Evolutionary conservation across 2,888 invertebrate species (phyloP).

Genomic region (Ectobius pallidus): DNA sequence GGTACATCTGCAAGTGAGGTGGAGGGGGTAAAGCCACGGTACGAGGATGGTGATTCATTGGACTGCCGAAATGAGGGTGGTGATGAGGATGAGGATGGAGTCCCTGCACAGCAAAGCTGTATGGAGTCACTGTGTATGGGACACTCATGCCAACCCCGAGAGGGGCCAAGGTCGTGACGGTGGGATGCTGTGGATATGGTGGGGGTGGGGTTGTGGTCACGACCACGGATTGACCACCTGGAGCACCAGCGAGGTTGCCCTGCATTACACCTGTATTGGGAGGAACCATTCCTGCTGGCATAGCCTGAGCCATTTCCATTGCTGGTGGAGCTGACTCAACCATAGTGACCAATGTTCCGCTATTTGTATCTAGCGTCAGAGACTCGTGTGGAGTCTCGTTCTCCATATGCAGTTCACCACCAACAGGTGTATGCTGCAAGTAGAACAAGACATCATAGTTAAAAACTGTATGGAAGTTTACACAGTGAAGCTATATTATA

Average conservation of each 20-base stretch:
- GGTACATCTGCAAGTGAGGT: constrained; percentile 61
- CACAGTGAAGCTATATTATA: too few species aligned
- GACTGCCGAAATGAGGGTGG: constrained; percentile 52
- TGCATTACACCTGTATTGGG: constrained; percentile 8
- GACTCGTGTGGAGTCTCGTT: constrained; percentile 67
- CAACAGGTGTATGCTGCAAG: constrained; percentile 66
- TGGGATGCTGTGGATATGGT: constrained; percentile 55
- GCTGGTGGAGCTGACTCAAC: constrained; percentile 56
- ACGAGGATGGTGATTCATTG: constrained; percentile 54
- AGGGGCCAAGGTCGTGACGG: constrained; percentile 65
- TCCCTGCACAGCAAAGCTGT: constrained; percentile 64
- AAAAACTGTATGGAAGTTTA: too few species aligned
- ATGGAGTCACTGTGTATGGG: constrained; percentile 66
- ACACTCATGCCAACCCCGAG: constrained; percentile 58
- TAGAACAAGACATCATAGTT: neutral
- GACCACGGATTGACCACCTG: constrained; percentile 53
- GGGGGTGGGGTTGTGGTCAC: constrained; percentile 61
- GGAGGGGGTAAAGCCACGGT: constrained; percentile 54
- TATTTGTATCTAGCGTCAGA: constrained; percentile 61
- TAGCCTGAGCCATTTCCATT: constrained; percentile 50
- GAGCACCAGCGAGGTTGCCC: neutral
- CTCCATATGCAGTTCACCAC: constrained; percentile 62
- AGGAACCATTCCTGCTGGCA: constrained; percentile 18
- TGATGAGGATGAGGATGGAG: constrained; percentile 64
- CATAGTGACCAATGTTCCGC: constrained; percentile 61